Evolutionary conservation across 2,113 vertebrate species (phyloP).

Genomic region (Corapipo altera): DNA sequence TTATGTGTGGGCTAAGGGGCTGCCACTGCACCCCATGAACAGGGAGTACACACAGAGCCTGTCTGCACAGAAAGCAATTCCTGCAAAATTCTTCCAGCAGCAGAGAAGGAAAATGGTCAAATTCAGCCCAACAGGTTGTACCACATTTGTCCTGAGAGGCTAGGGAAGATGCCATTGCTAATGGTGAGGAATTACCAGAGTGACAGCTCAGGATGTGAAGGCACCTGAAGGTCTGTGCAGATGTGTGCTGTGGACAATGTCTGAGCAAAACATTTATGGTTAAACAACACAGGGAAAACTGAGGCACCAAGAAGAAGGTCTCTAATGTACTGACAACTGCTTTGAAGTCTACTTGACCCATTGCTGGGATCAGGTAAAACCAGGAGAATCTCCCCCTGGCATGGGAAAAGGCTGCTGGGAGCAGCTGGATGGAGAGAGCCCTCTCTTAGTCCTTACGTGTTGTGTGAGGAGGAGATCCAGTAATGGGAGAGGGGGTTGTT

Average conservation of each 20-base stretch:
- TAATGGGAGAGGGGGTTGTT: constrained; percentile 97
- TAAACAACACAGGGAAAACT: neutral
- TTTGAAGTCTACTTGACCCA: neutral
- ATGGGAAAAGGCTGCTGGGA: neutral
- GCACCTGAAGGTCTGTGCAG: neutral
- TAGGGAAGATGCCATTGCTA: neutral
- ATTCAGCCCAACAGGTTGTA: neutral
- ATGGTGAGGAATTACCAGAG: neutral
- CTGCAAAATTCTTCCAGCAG: neutral
- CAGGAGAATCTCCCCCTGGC: neutral
- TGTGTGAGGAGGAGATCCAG: constrained; percentile 99
- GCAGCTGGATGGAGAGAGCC: neutral
- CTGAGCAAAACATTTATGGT: neutral
- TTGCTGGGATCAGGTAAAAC: neutral
- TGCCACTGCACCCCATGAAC: neutral
- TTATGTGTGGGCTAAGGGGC: neutral
- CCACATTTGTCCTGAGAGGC: neutral
- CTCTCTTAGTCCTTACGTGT: constrained; percentile 85
- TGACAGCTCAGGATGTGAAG: neutral
- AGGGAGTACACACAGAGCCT: neutral
- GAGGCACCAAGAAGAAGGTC: neutral
- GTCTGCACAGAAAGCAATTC: neutral
- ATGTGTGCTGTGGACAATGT: neutral
- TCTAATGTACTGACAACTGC: neutral
- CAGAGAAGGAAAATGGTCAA: neutral